Percentiles rank a stretch among this genome's conserved stretches.
Conservation (phyloP, 2,113 vertebrate genomes). For the Eublepharis macularius region DNA sequence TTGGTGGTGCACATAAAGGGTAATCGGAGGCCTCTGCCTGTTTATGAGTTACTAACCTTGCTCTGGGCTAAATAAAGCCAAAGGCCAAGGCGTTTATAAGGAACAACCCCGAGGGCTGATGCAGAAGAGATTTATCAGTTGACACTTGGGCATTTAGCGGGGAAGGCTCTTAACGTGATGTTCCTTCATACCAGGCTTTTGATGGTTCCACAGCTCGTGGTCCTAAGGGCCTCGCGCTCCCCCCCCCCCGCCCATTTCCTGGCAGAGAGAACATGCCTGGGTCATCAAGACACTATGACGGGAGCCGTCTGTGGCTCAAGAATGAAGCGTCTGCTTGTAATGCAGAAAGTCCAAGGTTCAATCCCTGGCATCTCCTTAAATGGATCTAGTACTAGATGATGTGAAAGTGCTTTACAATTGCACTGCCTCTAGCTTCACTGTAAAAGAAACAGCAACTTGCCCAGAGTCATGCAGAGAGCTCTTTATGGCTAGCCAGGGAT, state of each 20-base stretch:
- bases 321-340: no score
- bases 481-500: neutral
- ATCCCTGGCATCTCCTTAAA: no score
- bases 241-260: neutral
- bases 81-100: constrained; percentile 69
- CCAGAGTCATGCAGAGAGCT: neutral
- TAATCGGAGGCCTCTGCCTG: constrained; percentile 56
- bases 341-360: no score
- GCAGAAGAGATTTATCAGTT: constrained; percentile 67
- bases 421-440: neutral
- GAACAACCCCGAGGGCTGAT: constrained; percentile 61
- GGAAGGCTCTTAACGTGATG: constrained; percentile 41
- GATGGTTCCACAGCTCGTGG: neutral
- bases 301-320: neutral
- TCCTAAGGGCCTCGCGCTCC: no score
- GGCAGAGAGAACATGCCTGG: neutral
- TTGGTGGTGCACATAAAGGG: constrained; percentile 17
- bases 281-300: neutral
- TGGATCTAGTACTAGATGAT: no score
- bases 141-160: constrained; percentile 41
- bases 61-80: constrained; percentile 70
- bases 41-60: constrained; percentile 72
- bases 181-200: constrained; percentile 32
- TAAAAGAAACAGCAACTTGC: neutral
- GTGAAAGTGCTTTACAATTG: neutral